phyloP scores from a whole-genome alignment of 2,113 vertebrate genomes.

The Polypterus senegalus region DNA sequence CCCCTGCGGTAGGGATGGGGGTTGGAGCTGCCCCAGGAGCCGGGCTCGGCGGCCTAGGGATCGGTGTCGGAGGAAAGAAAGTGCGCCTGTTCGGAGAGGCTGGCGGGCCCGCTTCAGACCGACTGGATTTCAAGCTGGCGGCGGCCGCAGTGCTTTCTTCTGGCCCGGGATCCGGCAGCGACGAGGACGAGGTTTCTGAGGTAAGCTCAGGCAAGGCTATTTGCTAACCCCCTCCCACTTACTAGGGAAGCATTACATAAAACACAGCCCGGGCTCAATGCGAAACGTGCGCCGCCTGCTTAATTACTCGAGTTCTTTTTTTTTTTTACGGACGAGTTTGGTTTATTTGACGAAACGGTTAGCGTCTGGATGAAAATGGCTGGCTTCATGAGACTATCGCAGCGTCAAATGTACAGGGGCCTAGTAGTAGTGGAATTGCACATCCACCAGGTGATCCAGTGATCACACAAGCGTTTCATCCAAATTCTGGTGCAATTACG shows the following conservation, averaged over 20 bases:
- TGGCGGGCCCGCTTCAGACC: conserved; percentile 64
- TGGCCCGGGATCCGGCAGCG: conserved; percentile 81
- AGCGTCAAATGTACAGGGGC: too few relatives aligned
- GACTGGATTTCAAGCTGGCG: conserved; percentile 83
- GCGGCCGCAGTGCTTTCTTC: conserved; percentile 80
- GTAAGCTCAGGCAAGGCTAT: conserved; percentile 34
- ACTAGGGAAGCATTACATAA: background rate
- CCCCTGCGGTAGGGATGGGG: conserved; percentile 74
- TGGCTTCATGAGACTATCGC: too few relatives aligned
- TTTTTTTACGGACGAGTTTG: too few relatives aligned
- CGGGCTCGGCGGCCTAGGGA: conserved; percentile 65
- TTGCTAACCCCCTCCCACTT: conserved; percentile 7
- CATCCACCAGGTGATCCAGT: conserved; percentile 27
- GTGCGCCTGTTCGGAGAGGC: conserved; percentile 65
- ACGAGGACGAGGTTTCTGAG: conserved; percentile 96
- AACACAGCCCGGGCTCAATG: conserved; percentile 1
- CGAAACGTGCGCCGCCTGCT: background rate
- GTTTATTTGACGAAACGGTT: too few relatives aligned
- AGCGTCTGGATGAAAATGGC: too few relatives aligned
- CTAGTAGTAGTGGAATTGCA: conserved; percentile 51
- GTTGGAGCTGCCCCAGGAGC: conserved; percentile 66
- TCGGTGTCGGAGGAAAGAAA: conserved; percentile 65
- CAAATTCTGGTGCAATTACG: background rate
- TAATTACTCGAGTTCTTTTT: background rate
- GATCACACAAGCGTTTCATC: background rate